These are phyloP conservation scores for Formica selysi DNA, from an alignment of 1,140 invertebrate genomes.

Conservation along the genomic window DNA sequence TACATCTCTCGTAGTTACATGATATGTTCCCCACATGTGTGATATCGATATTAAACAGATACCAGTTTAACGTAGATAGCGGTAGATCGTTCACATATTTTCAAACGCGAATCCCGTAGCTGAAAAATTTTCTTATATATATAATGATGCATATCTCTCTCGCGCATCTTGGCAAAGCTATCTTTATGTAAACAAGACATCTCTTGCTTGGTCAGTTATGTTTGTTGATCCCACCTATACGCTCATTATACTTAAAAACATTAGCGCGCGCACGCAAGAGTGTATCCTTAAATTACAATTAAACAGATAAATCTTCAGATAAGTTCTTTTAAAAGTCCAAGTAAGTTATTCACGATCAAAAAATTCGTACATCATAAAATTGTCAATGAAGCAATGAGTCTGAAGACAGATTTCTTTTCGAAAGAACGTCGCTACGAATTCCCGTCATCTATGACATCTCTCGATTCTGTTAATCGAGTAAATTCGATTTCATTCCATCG, in stretches of 20 bases:
- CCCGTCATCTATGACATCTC: background rate
- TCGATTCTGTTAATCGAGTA: background rate
- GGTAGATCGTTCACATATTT: background rate
- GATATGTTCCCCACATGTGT: constrained; percentile 26
- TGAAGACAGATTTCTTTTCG: background rate
- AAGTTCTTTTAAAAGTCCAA: background rate
- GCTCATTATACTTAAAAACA: background rate
- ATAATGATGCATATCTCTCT: background rate
- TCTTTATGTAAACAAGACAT: background rate
- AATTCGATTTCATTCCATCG: background rate
- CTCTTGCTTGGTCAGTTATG: background rate
- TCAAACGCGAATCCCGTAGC: background rate
- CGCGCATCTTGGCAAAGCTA: background rate
- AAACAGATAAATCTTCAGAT: background rate
- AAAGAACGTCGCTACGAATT: background rate
- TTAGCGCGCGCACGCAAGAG: too few relatives aligned
- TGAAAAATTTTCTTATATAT: background rate
- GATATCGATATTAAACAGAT: constrained; percentile 6
- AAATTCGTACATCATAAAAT: background rate
- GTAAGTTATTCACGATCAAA: background rate
- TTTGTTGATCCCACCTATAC: background rate
- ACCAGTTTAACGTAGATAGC: background rate
- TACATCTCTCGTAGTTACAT: background rate
- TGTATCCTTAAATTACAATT: background rate
- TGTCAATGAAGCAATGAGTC: background rate